phyloP scores from a whole-genome alignment of 2,888 invertebrate species.

The Tenthredo mesomela region DNA sequence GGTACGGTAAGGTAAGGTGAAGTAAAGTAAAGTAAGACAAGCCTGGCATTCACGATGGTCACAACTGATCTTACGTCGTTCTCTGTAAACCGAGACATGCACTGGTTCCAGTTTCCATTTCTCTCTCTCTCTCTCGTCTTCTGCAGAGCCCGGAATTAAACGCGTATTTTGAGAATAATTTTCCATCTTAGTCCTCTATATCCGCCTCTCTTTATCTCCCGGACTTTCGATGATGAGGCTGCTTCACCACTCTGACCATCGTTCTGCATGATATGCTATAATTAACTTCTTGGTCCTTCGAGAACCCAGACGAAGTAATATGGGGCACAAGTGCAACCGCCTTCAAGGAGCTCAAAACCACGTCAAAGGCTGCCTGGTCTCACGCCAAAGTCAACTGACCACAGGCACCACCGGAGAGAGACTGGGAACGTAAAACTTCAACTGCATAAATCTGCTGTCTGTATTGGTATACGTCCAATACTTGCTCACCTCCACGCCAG shows the following conservation, averaged over 20 bases:
- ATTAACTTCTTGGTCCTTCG: constrained; percentile 5
- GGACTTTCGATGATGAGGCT: not conserved
- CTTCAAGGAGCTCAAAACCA: constrained; percentile 13
- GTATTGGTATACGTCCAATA: not conserved
- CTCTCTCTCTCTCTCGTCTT: constrained; percentile 30
- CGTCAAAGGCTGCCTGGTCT: constrained; percentile 41
- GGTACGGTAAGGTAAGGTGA: not conserved
- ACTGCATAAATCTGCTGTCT: not conserved
- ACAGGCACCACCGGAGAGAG: not conserved
- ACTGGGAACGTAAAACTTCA: not conserved
- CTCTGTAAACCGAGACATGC: constrained; percentile 58
- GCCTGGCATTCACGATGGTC: constrained; percentile 36
- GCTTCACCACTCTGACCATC: not conserved
- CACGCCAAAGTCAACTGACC: constrained; percentile 40
- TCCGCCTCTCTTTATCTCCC: not conserved
- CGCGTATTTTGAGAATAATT: not conserved
- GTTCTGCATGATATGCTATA: constrained; percentile 24
- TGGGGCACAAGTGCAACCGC: constrained; percentile 2
- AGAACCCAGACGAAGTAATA: not conserved
- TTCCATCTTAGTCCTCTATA: not conserved
- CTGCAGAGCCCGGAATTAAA: constrained; percentile 4
- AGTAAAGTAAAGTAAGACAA: constrained; percentile 35
- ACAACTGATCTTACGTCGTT: constrained; percentile 39
- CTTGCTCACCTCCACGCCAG: constrained; percentile 14
- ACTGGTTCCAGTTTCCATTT: constrained; percentile 56